These are phyloP conservation scores for Poeciliopsis paucimaculata DNA, from an alignment of 2,797 vertebrate species.

Conservation along the genomic window DNA sequence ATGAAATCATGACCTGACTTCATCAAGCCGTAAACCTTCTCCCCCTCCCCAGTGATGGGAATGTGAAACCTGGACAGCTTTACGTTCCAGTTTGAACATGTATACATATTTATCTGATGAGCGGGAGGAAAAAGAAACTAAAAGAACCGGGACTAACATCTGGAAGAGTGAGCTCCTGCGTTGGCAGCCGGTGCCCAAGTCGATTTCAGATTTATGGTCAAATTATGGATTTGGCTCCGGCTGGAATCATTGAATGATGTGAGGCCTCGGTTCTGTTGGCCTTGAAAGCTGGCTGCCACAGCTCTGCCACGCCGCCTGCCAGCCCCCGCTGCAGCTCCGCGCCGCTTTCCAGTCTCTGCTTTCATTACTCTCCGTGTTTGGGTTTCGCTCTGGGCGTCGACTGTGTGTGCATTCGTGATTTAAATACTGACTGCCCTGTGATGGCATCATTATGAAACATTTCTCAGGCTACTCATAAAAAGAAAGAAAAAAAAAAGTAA, in stretches of 20 bases:
- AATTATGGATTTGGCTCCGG: constrained; percentile 68
- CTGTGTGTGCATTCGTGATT: constrained; percentile 29
- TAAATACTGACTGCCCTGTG: constrained; percentile 22
- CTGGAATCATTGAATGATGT: constrained; percentile 41
- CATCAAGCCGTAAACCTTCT: constrained; percentile 59
- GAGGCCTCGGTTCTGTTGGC: constrained; percentile 69
- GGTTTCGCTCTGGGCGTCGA: background rate
- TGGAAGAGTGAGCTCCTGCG: constrained; percentile 66
- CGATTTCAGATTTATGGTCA: constrained; percentile 73
- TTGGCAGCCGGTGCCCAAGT: constrained; percentile 55
- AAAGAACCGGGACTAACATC: constrained; percentile 63
- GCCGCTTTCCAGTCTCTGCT: constrained; percentile 25
- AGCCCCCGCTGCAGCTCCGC: constrained; percentile 45
- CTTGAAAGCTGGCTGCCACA: constrained; percentile 58
- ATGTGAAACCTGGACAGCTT: constrained; percentile 66
- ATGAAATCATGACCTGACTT: constrained; percentile 48
- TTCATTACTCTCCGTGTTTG: background rate
- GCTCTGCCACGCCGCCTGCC: constrained; percentile 56
- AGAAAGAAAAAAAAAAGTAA: background rate
- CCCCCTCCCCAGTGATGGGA: constrained; percentile 12
- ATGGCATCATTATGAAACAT: constrained; percentile 24
- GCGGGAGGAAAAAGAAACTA: constrained; percentile 43
- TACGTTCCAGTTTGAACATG: constrained; percentile 49
- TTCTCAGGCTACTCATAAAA: background rate
- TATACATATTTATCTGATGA: constrained; percentile 61